These are phyloP conservation scores for Montipora sp. DNA, from an alignment of 64 coral and sea anemone species.

Conservation along the genomic window DNA sequence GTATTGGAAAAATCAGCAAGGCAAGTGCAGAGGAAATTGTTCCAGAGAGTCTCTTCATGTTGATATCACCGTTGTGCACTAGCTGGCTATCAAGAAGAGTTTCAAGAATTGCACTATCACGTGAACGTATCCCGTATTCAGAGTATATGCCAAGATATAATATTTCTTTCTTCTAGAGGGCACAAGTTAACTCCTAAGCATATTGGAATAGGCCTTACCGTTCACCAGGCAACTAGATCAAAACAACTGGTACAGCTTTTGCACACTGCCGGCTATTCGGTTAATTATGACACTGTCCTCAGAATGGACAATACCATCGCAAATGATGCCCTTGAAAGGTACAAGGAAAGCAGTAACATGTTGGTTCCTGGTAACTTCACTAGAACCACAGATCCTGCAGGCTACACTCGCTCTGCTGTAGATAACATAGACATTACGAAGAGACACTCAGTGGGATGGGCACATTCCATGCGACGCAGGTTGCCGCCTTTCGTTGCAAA, in stretches of 20 bases:
- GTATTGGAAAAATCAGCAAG: background rate
- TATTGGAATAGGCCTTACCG: constrained; percentile 60
- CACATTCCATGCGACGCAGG: constrained; percentile 71
- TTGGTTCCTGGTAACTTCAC: constrained; percentile 52
- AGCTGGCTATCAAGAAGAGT: constrained; percentile 30
- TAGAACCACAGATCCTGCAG: background rate
- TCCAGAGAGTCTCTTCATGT: constrained; percentile 62
- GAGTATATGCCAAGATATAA: constrained; percentile 57
- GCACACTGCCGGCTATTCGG: constrained; percentile 26
- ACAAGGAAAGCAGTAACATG: constrained; percentile 29
- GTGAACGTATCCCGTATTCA: constrained; percentile 38
- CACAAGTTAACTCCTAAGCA: constrained; percentile 54
- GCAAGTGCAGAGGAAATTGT: constrained; percentile 53
- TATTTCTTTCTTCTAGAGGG: constrained; percentile 8
- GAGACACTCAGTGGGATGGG: constrained; percentile 57
- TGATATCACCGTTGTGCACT: constrained; percentile 48
- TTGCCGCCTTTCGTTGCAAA: constrained; percentile 24
- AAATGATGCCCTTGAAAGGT: constrained; percentile 27
- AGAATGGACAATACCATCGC: constrained; percentile 42
- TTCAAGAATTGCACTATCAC: constrained; percentile 13
- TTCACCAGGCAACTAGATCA: constrained; percentile 71
- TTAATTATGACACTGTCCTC: constrained; percentile 40
- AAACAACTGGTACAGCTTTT: constrained; percentile 61
- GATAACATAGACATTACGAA: constrained; percentile 71
- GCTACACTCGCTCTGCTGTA: constrained; percentile 39